Evolutionary conservation across 2,113 vertebrate genomes (phyloP).

Genomic region (Micromys minutus): DNA sequence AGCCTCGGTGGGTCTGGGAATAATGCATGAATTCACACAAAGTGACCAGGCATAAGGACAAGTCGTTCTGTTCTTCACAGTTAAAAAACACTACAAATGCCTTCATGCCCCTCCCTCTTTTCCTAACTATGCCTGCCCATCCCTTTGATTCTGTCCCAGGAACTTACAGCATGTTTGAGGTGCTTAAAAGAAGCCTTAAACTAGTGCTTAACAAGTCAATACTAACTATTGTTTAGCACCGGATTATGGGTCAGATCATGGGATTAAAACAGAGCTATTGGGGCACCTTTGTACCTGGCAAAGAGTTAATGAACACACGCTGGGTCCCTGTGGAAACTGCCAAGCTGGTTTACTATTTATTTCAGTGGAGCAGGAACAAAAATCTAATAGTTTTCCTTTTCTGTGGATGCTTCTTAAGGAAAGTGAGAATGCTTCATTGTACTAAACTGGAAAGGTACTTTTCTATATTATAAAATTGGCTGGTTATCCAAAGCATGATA

Average conservation of each 20-base stretch:
- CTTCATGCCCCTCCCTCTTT: conserved; percentile 20
- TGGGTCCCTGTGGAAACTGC: conserved; percentile 76
- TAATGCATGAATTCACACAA: conserved; percentile 88
- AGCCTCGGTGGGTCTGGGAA: conserved; percentile 74
- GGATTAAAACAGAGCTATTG: conserved; percentile 86
- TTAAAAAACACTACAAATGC: conserved; percentile 84
- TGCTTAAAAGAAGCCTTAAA: conserved; percentile 83
- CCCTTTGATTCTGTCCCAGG: conserved; percentile 68
- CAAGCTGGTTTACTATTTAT: conserved; percentile 79
- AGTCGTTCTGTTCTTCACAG: conserved; percentile 83
- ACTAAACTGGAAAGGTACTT: conserved; percentile 64
- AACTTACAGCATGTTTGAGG: conserved; percentile 85
- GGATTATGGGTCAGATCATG: conserved; percentile 86
- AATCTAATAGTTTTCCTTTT: conserved; percentile 83
- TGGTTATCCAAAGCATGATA: conserved; percentile 63
- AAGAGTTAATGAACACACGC: conserved; percentile 83
- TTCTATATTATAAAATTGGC: conserved; percentile 62
- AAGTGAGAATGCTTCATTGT: conserved; percentile 77
- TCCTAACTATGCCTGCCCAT: conserved; percentile 2
- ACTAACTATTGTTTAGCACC: conserved; percentile 82
- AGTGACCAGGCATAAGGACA: conserved; percentile 81
- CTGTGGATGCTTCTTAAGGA: conserved; percentile 82
- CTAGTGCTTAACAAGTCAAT: conserved; percentile 87
- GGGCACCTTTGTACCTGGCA: conserved; percentile 81
- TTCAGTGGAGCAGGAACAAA: conserved; percentile 76